Conservation (phyloP, 2,888 invertebrate species). For the Aphodius granarius region DNA sequence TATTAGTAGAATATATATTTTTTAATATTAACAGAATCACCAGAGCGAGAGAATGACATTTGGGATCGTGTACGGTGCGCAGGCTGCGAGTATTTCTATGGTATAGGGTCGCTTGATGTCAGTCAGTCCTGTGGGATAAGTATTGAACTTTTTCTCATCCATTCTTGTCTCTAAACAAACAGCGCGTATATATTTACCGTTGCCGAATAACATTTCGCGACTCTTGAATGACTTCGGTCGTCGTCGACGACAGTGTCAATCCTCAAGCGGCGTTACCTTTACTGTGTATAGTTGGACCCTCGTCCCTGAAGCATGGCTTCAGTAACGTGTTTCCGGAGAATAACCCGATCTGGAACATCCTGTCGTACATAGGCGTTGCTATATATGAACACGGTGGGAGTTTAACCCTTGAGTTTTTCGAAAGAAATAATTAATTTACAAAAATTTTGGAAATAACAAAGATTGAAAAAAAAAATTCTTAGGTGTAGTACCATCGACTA, state of each 20-base stretch:
- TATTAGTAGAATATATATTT: background rate
- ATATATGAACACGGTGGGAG: too few relatives aligned
- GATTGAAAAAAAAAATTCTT: too few relatives aligned
- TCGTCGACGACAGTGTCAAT: conserved; percentile 10
- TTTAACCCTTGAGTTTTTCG: too few relatives aligned
- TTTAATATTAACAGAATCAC: background rate
- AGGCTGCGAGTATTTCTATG: background rate
- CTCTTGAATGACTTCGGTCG: background rate
- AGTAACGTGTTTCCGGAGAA: conserved; percentile 34
- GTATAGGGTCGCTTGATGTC: background rate
- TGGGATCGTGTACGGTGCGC: background rate
- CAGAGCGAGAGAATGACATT: background rate
- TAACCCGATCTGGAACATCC: conserved; percentile 39
- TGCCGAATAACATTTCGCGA: background rate
- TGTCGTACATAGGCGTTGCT: conserved; percentile 34
- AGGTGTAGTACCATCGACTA: too few relatives aligned
- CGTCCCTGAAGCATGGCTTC: conserved; percentile 35
- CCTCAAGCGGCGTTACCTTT: conserved; percentile 12
- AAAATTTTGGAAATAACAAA: too few relatives aligned
- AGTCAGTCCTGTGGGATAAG: background rate
- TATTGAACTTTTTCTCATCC: background rate
- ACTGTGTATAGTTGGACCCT: conserved; percentile 23
- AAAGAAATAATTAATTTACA: too few relatives aligned
- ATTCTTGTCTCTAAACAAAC: background rate
- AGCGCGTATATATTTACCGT: background rate